phyloP scores from a whole-genome alignment of 64 coral and sea anemone genomes.

The Porites lutea region DNA sequence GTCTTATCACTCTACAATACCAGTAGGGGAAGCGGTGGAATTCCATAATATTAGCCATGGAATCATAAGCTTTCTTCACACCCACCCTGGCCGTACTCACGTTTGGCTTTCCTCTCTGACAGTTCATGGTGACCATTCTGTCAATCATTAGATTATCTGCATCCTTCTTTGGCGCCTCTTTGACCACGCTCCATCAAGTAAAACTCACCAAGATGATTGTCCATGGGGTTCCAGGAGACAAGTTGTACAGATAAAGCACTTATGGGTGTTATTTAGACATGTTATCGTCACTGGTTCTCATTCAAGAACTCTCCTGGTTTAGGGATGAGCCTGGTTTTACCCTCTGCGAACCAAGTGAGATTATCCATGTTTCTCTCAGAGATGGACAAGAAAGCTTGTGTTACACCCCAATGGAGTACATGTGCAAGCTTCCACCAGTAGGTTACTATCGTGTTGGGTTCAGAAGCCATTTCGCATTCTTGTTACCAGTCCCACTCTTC shows the following conservation, averaged over 20 bases:
- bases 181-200: no score
- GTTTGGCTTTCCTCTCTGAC: neutral
- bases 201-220: neutral
- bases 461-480: no score
- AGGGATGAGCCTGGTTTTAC: slow-evolving; percentile 11
- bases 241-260: neutral
- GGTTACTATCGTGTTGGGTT: no score
- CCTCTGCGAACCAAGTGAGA: neutral
- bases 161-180: neutral
- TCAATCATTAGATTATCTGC: no score
- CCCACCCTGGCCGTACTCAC: neutral
- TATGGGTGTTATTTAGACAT: slow-evolving; percentile 3
- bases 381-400: no score
- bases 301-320: neutral
- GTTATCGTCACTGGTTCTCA: slow-evolving; percentile 26
- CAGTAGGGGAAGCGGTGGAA: neutral
- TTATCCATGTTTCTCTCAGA: no score
- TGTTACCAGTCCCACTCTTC: no score
- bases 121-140: neutral
- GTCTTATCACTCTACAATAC: neutral
- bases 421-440: no score
- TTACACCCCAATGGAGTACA: no score
- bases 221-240: neutral
- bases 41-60: neutral
- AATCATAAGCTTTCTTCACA: neutral